Evolutionary conservation across 2,113 vertebrate species (phyloP).

Genomic region (Microcebus tavaratra): DNA sequence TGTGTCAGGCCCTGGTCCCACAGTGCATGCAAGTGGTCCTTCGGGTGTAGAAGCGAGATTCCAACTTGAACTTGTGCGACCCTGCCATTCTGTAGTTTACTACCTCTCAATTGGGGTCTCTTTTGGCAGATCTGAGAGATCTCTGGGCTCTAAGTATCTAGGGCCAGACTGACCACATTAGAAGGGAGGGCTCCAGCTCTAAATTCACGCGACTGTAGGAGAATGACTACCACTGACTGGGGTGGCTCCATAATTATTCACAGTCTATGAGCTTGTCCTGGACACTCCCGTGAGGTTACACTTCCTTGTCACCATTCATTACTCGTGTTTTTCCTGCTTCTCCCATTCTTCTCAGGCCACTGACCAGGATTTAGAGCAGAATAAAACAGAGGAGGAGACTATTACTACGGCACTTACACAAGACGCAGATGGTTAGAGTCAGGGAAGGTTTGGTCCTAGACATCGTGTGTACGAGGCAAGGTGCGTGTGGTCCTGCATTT

Average conservation of each 20-base stretch:
- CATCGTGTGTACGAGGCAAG: background rate
- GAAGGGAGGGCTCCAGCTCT: background rate
- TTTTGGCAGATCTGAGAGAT: background rate
- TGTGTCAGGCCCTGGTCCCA: background rate
- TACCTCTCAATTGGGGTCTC: background rate
- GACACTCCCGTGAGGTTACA: background rate
- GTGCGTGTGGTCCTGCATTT: background rate
- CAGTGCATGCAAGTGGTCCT: background rate
- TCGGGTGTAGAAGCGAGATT: background rate
- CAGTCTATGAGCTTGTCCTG: too few species aligned
- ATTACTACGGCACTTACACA: background rate
- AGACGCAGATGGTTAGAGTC: background rate
- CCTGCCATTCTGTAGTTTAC: background rate
- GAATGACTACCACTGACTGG: background rate
- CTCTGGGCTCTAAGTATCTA: background rate
- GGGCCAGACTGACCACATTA: accelerated
- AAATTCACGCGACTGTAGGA: background rate
- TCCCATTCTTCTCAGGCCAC: background rate
- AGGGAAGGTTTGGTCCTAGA: background rate
- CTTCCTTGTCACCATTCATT: background rate
- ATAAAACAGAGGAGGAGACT: background rate
- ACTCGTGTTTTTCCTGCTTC: background rate
- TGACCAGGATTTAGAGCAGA: background rate
- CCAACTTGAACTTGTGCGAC: background rate
- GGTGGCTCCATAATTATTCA: background rate